Conservation (phyloP, 2,797 vertebrate genomes). For the Fratercula arctica region DNA sequence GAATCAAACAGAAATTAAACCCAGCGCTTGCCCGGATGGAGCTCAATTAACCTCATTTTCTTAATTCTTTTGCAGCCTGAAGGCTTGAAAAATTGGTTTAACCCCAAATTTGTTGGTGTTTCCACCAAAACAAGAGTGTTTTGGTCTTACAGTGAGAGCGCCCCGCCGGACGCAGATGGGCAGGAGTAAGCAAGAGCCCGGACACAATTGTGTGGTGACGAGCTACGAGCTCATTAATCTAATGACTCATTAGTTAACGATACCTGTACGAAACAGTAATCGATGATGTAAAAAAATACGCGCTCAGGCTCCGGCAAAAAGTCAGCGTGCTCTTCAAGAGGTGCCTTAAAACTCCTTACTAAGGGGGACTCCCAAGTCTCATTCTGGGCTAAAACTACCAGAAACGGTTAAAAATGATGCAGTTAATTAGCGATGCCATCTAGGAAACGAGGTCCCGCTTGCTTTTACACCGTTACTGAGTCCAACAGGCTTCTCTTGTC, state of each 20-base stretch:
- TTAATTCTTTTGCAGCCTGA: background rate
- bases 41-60: background rate
- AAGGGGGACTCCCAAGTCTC: too few relatives aligned
- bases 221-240: background rate
- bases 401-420: rapidly evolving
- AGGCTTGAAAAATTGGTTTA: background rate
- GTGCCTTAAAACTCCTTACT: background rate
- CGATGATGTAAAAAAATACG: background rate
- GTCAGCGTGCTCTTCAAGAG: background rate
- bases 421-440: rapidly evolving
- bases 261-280: background rate
- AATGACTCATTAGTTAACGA: background rate
- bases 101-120: background rate
- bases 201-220: background rate
- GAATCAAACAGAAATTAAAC: background rate
- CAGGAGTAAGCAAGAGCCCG: background rate
- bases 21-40: rapidly evolving
- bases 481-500: background rate
- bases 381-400: background rate
- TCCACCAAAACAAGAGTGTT: background rate
- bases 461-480: background rate
- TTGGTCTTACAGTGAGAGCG: rapidly evolving
- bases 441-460: rapidly evolving
- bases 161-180: background rate
- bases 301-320: background rate